These are phyloP conservation scores for Morone saxatilis DNA, from an alignment of 2,113 vertebrate species.

Conservation along the genomic window DNA sequence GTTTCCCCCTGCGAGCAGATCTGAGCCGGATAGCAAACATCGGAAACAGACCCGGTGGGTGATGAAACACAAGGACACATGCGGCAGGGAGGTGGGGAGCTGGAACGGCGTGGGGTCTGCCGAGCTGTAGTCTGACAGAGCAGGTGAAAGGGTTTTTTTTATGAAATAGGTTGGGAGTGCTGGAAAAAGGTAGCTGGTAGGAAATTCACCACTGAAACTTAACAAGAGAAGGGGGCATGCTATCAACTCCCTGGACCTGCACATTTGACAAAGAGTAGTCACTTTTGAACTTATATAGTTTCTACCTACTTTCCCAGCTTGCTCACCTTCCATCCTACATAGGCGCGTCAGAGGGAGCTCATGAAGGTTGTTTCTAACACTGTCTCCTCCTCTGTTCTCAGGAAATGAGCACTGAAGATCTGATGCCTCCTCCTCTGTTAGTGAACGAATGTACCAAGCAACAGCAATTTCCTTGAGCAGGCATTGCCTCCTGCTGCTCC, in stretches of 20 bases:
- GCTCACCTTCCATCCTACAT: slow-evolving; percentile 1
- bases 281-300: slow-evolving; percentile 10
- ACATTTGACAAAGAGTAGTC: slow-evolving; percentile 25
- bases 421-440: slow-evolving; percentile 60
- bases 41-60: slow-evolving; percentile 38
- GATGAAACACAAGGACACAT: slow-evolving; percentile 72
- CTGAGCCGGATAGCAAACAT: slow-evolving; percentile 55
- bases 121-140: slow-evolving; percentile 31
- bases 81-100: slow-evolving; percentile 14
- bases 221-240: background rate
- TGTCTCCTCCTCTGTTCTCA: slow-evolving; percentile 53
- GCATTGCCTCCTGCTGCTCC: slow-evolving; percentile 74
- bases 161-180: background rate
- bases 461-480: slow-evolving; percentile 69
- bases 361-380: slow-evolving; percentile 14
- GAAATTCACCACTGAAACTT: slow-evolving; percentile 23
- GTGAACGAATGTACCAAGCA: slow-evolving; percentile 59
- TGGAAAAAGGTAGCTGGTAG: background rate
- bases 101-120: slow-evolving; percentile 33
- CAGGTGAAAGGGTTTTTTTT: slow-evolving; percentile 16
- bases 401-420: slow-evolving; percentile 54
- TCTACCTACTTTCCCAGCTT: slow-evolving; percentile 18
- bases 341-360: slow-evolving; percentile 17
- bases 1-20: slow-evolving; percentile 40
- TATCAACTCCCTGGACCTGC: background rate